Conservation (phyloP, 2,113 vertebrate genomes). For the Pteropus alecto region DNA sequence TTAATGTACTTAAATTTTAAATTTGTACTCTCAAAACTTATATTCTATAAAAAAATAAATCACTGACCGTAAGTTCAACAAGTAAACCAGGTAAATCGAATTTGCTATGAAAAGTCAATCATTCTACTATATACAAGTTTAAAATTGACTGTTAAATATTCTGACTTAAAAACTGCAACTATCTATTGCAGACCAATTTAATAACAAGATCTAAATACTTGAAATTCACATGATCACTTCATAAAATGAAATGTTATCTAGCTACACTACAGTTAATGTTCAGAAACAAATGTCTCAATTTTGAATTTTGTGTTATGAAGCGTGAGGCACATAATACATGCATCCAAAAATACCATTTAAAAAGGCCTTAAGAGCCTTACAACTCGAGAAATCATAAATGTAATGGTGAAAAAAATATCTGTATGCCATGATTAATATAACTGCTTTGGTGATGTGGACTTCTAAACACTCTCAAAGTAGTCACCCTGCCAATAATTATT, state of each 20-base stretch:
- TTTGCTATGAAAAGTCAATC: slow-evolving; percentile 10
- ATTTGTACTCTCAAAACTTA: not conserved
- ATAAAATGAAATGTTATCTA: not conserved
- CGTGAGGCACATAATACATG: not conserved
- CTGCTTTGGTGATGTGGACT: not conserved
- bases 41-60: slow-evolving; percentile 18
- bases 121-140: not conserved
- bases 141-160: not conserved
- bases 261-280: not conserved
- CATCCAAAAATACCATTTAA: not conserved
- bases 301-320: not conserved
- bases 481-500: not conserved
- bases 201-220: not conserved
- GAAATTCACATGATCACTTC: not conserved
- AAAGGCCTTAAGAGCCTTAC: not conserved
- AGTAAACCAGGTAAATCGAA: not conserved
- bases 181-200: not conserved
- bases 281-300: not conserved
- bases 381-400: not conserved
- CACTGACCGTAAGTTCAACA: not conserved
- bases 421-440: not conserved
- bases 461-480: not conserved
- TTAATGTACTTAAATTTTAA: not conserved
- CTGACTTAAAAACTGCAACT: not conserved
- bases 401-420: not conserved